Conservation (phyloP, 2,113 vertebrate genomes). For the Martes martes region DNA sequence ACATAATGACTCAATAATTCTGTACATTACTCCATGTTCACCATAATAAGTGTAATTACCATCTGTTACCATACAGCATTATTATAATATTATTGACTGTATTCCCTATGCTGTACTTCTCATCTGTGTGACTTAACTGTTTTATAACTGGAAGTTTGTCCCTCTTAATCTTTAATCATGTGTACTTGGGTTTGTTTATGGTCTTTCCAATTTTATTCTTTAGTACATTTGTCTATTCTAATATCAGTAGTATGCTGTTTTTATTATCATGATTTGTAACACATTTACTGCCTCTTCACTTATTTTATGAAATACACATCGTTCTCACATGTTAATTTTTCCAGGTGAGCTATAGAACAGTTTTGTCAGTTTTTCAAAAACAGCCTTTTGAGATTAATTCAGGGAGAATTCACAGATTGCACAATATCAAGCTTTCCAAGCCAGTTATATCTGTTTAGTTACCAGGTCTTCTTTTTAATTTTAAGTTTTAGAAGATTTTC, state of each 20-base stretch:
- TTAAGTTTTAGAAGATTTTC: not conserved
- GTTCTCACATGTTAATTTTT: not conserved
- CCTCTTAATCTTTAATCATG: not conserved
- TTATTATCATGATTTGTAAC: slow-evolving; percentile 25
- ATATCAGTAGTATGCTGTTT: not conserved
- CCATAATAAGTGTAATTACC: not conserved
- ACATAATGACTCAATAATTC: not conserved
- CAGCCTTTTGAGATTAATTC: not conserved
- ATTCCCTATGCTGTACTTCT: not conserved
- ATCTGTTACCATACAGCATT: not conserved
- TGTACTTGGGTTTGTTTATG: not conserved
- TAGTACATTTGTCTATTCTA: not conserved
- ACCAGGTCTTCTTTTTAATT: not conserved
- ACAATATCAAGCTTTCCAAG: not conserved
- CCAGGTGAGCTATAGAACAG: not conserved
- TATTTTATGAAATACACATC: not conserved
- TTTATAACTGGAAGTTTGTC: not conserved
- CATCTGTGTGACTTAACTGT: not conserved
- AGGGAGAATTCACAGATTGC: not conserved
- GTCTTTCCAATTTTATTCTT: not conserved
- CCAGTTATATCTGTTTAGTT: not conserved
- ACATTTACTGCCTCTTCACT: slow-evolving; percentile 5
- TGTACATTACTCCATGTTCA: not conserved
- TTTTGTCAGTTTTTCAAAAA: not conserved
- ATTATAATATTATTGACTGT: not conserved